Evolutionary conservation across 2,113 vertebrate genomes (phyloP).

Genomic region (Marcusenius ussheri): DNA sequence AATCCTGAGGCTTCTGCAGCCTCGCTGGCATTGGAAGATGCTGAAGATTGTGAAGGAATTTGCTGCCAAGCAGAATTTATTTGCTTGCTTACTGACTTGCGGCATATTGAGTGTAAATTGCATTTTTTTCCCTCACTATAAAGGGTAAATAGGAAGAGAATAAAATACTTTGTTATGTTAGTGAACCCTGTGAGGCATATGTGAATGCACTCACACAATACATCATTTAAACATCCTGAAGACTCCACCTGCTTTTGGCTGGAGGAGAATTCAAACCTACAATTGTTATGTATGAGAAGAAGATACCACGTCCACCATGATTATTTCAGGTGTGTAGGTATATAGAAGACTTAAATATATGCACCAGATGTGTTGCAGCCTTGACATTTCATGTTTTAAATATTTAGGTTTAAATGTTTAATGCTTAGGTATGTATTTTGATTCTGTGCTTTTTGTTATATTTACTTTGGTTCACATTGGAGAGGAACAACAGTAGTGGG

Average conservation of each 20-base stretch:
- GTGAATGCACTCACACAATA: not conserved
- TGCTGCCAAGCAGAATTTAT: not conserved
- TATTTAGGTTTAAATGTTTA: too few species aligned
- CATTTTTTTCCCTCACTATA: not conserved
- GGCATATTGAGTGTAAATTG: not conserved
- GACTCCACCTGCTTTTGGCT: not conserved
- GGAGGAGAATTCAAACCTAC: not conserved
- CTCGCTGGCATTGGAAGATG: not conserved
- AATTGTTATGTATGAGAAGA: not conserved
- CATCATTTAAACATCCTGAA: not conserved
- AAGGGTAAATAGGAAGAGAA: not conserved
- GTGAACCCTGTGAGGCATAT: not conserved
- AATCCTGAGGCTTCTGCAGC: not conserved
- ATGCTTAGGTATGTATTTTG: too few species aligned
- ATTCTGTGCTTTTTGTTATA: too few species aligned
- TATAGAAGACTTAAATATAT: not conserved
- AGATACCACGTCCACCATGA: not conserved
- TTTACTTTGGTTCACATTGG: too few species aligned
- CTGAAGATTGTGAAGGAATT: not conserved
- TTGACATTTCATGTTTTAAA: too few species aligned
- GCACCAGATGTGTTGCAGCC: not conserved
- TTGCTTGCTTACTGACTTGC: not conserved
- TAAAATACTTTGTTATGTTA: not conserved
- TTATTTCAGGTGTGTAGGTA: not conserved
- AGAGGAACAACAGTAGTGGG: too few species aligned